Percentiles rank a stretch among this genome's conserved stretches.
Conservation (phyloP, 2,113 vertebrate species). For the Scophthalmus maximus region DNA sequence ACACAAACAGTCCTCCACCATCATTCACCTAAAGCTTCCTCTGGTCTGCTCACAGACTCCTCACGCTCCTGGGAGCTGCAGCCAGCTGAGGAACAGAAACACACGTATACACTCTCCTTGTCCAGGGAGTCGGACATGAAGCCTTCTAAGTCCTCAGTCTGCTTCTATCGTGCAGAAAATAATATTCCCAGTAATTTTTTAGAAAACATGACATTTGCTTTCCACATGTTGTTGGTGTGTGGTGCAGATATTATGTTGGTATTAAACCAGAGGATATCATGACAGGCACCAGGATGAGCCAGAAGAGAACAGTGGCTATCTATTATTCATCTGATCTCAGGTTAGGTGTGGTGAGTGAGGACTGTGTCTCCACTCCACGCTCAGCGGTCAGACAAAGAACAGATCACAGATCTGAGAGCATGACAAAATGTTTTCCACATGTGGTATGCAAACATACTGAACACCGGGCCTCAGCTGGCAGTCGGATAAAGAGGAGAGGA, state of each 20-base stretch:
- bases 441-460: background rate
- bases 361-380: constrained; percentile 19
- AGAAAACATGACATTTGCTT: background rate
- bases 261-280: constrained; percentile 22
- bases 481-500: constrained; percentile 2
- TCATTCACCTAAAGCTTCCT: too few species aligned
- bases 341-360: constrained; percentile 55
- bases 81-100: too few species aligned
- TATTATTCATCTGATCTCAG: constrained; percentile 72
- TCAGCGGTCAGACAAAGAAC: constrained; percentile 23
- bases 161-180: background rate
- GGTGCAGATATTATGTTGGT: background rate
- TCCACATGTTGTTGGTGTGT: background rate
- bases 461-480: background rate
- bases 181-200: background rate
- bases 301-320: constrained; percentile 46
- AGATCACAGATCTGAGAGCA: background rate
- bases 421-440: background rate
- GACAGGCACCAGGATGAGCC: constrained; percentile 49
- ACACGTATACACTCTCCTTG: constrained; percentile 1
- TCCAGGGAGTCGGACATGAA: background rate
- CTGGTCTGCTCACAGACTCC: too few species aligned
- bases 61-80: too few species aligned
- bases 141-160: background rate
- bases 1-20: too few species aligned